Base-by-base conservation (phyloP, 2,113 vertebrate genomes). In the Panthera tigris region DNA sequence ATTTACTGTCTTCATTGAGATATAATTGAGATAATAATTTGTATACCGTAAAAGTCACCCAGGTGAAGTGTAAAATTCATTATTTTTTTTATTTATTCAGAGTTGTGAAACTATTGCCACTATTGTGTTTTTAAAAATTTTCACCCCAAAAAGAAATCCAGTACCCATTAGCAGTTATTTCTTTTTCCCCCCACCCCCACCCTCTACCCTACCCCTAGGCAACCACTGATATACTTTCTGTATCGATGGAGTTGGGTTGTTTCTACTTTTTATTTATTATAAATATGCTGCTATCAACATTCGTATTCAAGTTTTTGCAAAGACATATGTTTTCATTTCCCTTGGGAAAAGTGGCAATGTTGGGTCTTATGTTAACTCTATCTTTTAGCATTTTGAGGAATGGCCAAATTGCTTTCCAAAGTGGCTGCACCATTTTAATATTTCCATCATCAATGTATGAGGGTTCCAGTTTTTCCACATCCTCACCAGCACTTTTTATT, bases 301-400 rank as follows among this genome's bases (percentile, higher is more conserved):
- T 87, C 39, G 10, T 50, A 5, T 84, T 61, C 36, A 91, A 27
- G 19, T 79, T 91, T 93, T 88, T 88, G 25, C 31, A 92, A 50
- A 25, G 16, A 80, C 55, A 66, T 68, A 33, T 82, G 25, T 93
- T 95, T 96, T 91, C 25, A 79, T 74, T 98, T 76, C 68, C 95
- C 36, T 79, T 73, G 68, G 36, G 52, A 45, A 45, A 45, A 68
- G 39, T 83, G 27, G 39, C 91, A 85, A 83, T 48, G 39, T n/a
- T 76, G 36, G 29, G 29, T 86, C 55, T 68, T 69, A 66, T 48
- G 7, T 93, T 93, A 87, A 84, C 27, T 73, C 39, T 66, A 13
- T 69, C 5, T 84, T 90, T 93, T 73, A 92, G 84, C 48, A 63
- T 93, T 89, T 69, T 33, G 81, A 78, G 39, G 71, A 82, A 66